These are phyloP conservation scores for Phaethon lepturus DNA, from an alignment of 2,113 vertebrate species.

Conservation along the genomic window DNA sequence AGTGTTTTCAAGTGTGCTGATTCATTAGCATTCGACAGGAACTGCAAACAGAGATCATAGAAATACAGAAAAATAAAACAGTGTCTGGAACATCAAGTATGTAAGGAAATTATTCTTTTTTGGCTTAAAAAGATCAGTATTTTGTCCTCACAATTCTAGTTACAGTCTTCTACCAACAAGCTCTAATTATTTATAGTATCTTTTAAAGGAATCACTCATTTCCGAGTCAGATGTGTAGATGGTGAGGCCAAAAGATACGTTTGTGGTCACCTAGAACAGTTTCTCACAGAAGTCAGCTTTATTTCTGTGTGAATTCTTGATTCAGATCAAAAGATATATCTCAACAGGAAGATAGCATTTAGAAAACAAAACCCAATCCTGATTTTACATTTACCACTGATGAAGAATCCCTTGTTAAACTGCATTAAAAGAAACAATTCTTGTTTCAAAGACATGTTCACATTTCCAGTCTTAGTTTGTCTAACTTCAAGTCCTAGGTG, in stretches of 20 bases:
- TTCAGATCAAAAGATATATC: not conserved
- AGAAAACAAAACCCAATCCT: not conserved
- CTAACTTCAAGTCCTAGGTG: not conserved
- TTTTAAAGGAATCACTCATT: not conserved
- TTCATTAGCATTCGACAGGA: not conserved
- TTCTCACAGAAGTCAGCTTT: not conserved
- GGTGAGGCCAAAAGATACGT: not conserved
- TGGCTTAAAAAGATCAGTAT: not conserved
- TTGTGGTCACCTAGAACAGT: not conserved
- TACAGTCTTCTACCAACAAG: not conserved
- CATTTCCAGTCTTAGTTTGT: not conserved
- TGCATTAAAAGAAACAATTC: not conserved
- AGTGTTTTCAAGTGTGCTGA: not conserved
- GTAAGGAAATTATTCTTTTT: not conserved
- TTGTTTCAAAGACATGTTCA: not conserved
- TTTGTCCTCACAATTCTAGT: not conserved
- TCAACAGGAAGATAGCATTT: not conserved
- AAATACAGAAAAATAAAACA: not conserved
- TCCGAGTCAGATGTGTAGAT: not conserved
- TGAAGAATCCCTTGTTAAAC: not conserved
- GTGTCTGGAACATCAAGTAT: not conserved
- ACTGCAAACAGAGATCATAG: not conserved
- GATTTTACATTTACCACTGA: not conserved
- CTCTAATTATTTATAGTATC: not conserved
- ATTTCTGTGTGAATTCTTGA: not conserved